Evolutionary conservation across 2,888 invertebrate genomes (phyloP).

Genomic region (Mayetiola destructor): DNA sequence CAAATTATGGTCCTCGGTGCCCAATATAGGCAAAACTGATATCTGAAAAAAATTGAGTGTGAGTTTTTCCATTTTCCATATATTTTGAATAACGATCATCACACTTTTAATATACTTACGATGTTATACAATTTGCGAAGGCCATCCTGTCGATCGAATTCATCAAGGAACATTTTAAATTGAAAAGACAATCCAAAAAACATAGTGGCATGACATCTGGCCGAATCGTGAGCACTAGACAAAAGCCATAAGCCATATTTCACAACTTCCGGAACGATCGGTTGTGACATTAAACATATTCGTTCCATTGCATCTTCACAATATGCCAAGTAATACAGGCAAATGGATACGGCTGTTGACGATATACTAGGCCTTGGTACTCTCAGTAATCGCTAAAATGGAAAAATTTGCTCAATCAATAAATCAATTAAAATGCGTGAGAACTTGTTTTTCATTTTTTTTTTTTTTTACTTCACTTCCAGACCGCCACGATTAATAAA

Average conservation of each 20-base stretch:
- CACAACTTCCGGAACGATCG: constrained; percentile 61
- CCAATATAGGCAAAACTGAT: constrained; percentile 69
- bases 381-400: constrained; percentile 57
- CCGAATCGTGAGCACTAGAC: constrained; percentile 93
- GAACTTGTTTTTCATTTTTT: neutral
- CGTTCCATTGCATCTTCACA: constrained; percentile 96
- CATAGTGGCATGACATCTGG: constrained; percentile 95
- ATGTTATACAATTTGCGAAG: constrained; percentile 87
- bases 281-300: constrained; percentile 72
- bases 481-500: constrained; percentile 82
- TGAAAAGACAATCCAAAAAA: constrained; percentile 92
- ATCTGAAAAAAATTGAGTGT: constrained; percentile 39
- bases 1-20: constrained; percentile 53
- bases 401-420: neutral
- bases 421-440: neutral
- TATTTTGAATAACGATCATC: no score
- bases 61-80: no score
- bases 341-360: constrained; percentile 90
- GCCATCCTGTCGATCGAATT: constrained; percentile 88
- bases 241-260: constrained; percentile 88
- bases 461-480: constrained; percentile 41
- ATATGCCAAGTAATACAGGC: constrained; percentile 91
- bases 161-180: constrained; percentile 81
- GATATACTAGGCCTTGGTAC: constrained; percentile 89
- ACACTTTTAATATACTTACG: constrained; percentile 24